Percentiles rank a stretch among this genome's conserved stretches.
Evolutionary conservation across 1,140 invertebrate species (phyloP).

Genomic region (Zaprionus lachaisei): DNA sequence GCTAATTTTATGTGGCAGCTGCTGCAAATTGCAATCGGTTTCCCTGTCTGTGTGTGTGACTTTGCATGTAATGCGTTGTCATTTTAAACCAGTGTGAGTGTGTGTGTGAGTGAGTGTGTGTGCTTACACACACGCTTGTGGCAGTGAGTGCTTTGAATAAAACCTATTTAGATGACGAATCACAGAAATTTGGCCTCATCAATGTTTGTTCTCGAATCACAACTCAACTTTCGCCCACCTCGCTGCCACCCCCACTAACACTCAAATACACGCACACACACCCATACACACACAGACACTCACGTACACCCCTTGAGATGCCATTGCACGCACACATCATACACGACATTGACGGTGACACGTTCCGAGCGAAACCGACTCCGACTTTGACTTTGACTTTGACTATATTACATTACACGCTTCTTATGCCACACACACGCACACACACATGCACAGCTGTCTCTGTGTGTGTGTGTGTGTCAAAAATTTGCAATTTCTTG

Average conservation of each 20-base stretch:
- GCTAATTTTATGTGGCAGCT: slow-evolving; percentile 25
- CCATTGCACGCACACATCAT: slow-evolving; percentile 21
- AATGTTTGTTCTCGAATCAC: slow-evolving; percentile 66
- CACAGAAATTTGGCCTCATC: slow-evolving; percentile 81
- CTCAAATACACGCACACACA: neutral
- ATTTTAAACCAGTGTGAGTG: slow-evolving; percentile 45
- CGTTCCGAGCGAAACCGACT: slow-evolving; percentile 25
- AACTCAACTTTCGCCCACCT: slow-evolving; percentile 37
- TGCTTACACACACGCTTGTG: slow-evolving; percentile 21
- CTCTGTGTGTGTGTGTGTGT: slow-evolving; percentile 11
- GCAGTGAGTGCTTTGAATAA: slow-evolving; percentile 32
- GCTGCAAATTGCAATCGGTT: slow-evolving; percentile 17
- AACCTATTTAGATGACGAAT: slow-evolving; percentile 82
- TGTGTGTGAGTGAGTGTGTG: slow-evolving; percentile 39
- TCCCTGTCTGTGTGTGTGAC: slow-evolving; percentile 16
- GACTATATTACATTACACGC: slow-evolving; percentile 78
- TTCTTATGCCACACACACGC: slow-evolving; percentile 36
- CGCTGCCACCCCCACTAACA: neutral
- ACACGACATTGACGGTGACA: slow-evolving; percentile 28
- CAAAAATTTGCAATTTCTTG: slow-evolving; percentile 70
- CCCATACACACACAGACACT: slow-evolving; percentile 8
- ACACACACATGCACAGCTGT: slow-evolving; percentile 16
- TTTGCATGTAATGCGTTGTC: slow-evolving; percentile 67
- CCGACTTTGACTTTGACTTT: slow-evolving; percentile 39
- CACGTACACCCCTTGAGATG: slow-evolving; percentile 13